These are phyloP conservation scores for Dinothrombium tinctorium DNA, from an alignment of 1,140 invertebrate genomes.

Conservation along the genomic window DNA sequence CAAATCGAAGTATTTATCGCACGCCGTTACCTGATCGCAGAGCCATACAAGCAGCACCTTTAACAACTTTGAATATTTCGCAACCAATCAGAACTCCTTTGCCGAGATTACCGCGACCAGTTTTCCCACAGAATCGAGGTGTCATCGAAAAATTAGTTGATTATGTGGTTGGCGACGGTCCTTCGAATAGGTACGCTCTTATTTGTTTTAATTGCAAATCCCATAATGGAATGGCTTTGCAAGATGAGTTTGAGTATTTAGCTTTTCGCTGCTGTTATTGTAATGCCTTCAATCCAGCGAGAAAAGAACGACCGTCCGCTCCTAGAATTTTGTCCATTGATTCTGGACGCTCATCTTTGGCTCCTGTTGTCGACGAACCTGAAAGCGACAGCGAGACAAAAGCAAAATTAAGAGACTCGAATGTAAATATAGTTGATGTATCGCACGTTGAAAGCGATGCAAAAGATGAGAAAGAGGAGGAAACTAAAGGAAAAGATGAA, in stretches of 20 bases:
- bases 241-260: conserved; percentile 87
- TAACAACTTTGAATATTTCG: neutral
- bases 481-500: too few relatives aligned
- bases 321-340: neutral
- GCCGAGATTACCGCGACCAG: conserved; percentile 23
- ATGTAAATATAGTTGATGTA: too few relatives aligned
- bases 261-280: conserved; percentile 75
- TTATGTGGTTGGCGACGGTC: conserved; percentile 81
- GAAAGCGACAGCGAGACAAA: conserved; percentile 5
- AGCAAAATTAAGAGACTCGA: too few relatives aligned
- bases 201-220: conserved; percentile 69
- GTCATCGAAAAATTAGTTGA: conserved; percentile 70
- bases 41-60: too few relatives aligned
- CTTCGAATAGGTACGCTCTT: conserved; percentile 72
- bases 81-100: conserved; percentile 17
- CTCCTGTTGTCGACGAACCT: conserved; percentile 4
- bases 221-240: conserved; percentile 91
- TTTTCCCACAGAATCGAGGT: conserved; percentile 33
- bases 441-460: too few relatives aligned
- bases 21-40: too few relatives aligned
- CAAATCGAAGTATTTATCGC: too few relatives aligned
- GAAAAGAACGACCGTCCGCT: conserved; percentile 6
- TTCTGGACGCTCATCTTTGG: neutral
- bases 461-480: too few relatives aligned
- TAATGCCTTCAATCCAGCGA: conserved; percentile 35